These are phyloP conservation scores for Trigoniulus corallinus DNA, from an alignment of 1,140 invertebrate species.

Conservation along the genomic window DNA sequence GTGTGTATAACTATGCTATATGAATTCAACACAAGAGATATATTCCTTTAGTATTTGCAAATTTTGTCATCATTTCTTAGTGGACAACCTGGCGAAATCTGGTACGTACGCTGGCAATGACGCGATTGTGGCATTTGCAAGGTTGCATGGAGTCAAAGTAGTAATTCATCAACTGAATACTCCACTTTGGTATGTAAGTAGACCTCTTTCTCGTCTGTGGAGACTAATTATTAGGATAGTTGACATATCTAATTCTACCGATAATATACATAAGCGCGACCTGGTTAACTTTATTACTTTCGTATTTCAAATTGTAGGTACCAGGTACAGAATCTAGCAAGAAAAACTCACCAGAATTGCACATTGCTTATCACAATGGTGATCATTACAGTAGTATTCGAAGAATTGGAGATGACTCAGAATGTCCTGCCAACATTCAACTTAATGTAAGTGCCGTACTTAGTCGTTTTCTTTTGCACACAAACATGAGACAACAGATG, in stretches of 20 bases:
- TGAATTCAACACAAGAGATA: no score
- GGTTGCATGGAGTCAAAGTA: constrained; percentile 30
- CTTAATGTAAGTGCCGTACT: constrained; percentile 12
- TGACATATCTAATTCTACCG: no score
- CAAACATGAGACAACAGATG: no score
- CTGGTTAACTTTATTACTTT: no score
- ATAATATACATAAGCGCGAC: no score
- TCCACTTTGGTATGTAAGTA: constrained; percentile 28
- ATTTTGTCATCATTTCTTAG: constrained; percentile 26
- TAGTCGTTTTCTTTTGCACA: no score
- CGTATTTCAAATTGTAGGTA: constrained; percentile 10
- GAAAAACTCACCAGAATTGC: no score
- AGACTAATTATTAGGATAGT: no score
- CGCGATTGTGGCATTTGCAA: constrained; percentile 35
- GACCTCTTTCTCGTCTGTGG: no score
- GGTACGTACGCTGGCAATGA: constrained; percentile 39
- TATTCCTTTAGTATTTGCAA: no score
- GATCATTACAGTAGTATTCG: constrained; percentile 34
- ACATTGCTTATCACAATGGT: constrained; percentile 37
- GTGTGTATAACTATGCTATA: no score
- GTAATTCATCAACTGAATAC: constrained; percentile 35
- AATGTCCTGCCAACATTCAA: constrained; percentile 27
- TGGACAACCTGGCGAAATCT: constrained; percentile 26
- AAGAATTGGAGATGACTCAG: constrained; percentile 24
- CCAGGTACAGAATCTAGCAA: no score